Percentiles rank a stretch among this genome's conserved stretches.
Evolutionary conservation across 2,888 invertebrate species (phyloP).

Genomic region (Parnassius orleans): DNA sequence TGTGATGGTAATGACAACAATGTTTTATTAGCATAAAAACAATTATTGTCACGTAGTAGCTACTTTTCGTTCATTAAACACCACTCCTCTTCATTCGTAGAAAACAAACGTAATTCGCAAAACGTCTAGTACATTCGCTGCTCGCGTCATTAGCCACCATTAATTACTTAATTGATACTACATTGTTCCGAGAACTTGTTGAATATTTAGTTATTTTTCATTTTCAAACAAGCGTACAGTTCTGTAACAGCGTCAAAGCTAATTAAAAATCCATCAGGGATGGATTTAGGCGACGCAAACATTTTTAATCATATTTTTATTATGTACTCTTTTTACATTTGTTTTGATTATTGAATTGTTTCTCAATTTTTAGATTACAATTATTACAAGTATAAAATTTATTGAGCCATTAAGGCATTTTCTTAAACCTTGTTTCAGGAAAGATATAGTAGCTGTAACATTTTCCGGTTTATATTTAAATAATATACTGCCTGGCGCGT

Average conservation of each 20-base stretch:
- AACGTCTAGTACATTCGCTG: background rate
- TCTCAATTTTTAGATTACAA: too few relatives aligned
- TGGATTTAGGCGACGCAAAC: background rate
- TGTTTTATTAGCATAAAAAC: too few relatives aligned
- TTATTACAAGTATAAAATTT: too few relatives aligned
- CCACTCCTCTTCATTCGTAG: background rate
- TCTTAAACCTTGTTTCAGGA: too few relatives aligned
- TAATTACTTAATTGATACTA: constrained; percentile 12
- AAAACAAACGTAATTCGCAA: background rate
- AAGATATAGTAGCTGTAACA: too few relatives aligned
- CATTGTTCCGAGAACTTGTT: constrained; percentile 10
- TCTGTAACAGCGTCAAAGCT: constrained; percentile 1
- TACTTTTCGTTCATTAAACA: background rate
- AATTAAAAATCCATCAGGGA: constrained; percentile 14
- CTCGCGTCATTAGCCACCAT: background rate
- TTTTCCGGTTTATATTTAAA: too few relatives aligned
- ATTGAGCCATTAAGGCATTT: too few relatives aligned
- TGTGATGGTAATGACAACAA: too few relatives aligned
- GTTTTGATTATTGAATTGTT: too few relatives aligned
- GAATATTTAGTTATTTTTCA: constrained; percentile 9
- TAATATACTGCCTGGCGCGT: too few relatives aligned
- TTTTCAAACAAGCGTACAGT: constrained; percentile 7
- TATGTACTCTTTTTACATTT: background rate
- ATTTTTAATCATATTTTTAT: background rate
- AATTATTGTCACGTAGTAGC: too few relatives aligned